phyloP scores from a whole-genome alignment of 2,113 vertebrate genomes.

The Chionodraco myersi region DNA sequence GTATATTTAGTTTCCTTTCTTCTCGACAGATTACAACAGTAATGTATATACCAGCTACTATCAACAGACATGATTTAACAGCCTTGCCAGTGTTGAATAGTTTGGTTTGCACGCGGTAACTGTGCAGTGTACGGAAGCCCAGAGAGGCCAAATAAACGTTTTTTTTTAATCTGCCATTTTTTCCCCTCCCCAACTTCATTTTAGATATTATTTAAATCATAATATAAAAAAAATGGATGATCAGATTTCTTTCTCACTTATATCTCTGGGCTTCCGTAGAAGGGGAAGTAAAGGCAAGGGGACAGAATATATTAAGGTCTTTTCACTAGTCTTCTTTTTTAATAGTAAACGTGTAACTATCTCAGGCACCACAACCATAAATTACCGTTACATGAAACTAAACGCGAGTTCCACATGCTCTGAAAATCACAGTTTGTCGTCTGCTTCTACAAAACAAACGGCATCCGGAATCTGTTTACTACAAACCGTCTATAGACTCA shows the following conservation, averaged over 20 bases:
- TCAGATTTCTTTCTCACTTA: too few species aligned
- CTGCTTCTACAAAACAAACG: background rate
- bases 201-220: too few species aligned
- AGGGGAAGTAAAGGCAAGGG: slow-evolving; percentile 53
- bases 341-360: slow-evolving; percentile 59
- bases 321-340: slow-evolving; percentile 54
- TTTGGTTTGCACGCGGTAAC: slow-evolving; percentile 60
- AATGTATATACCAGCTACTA: slow-evolving; percentile 39
- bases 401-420: slow-evolving; percentile 60
- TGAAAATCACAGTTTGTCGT: slow-evolving; percentile 36
- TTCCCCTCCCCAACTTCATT: too few species aligned
- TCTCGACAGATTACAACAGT: slow-evolving; percentile 58
- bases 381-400: slow-evolving; percentile 62
- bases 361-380: slow-evolving; percentile 70
- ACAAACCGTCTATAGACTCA: slow-evolving; percentile 11
- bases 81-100: slow-evolving; percentile 58
- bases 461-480: background rate
- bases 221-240: too few species aligned
- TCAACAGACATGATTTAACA: slow-evolving; percentile 59
- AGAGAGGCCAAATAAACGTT: too few species aligned
- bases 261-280: background rate
- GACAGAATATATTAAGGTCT: slow-evolving; percentile 73
- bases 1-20: slow-evolving; percentile 46
- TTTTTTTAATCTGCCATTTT: too few species aligned
- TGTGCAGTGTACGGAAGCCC: background rate